Percentiles rank a stretch among this genome's conserved stretches.
These are phyloP conservation scores for Paraplagusia blochii DNA, from an alignment of 2,113 vertebrate genomes.

Conservation along the genomic window DNA sequence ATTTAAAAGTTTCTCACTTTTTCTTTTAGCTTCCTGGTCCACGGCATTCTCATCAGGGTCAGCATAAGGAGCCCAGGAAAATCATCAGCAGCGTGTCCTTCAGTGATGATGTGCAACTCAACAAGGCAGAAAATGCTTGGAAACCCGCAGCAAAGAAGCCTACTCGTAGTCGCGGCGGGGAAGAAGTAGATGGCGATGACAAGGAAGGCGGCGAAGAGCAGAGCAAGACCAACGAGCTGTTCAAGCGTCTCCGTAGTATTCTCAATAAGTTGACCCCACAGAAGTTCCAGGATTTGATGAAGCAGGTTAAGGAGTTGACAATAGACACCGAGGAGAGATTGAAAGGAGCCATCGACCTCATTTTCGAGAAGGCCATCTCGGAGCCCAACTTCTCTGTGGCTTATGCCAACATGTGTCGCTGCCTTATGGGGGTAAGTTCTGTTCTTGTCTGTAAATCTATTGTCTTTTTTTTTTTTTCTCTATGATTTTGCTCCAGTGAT, in stretches of 20 bases:
- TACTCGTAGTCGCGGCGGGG: background rate
- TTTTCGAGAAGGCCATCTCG: conserved; percentile 97
- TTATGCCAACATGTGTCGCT: conserved; percentile 98
- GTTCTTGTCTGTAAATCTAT: background rate
- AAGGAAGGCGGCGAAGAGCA: conserved; percentile 45
- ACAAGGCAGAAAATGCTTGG: conserved; percentile 96
- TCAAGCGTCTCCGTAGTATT: conserved; percentile 94
- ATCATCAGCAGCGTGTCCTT: conserved; percentile 93
- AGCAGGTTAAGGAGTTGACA: conserved; percentile 90
- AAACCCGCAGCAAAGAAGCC: conserved; percentile 85
- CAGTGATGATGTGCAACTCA: conserved; percentile 90
- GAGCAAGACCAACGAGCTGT: conserved; percentile 85
- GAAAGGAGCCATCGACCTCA: conserved; percentile 95
- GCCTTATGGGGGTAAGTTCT: conserved; percentile 90
- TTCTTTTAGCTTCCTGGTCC: conserved; percentile 80
- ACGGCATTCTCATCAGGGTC: conserved; percentile 87
- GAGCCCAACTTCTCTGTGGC: conserved; percentile 98
- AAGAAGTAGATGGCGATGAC: conserved; percentile 64
- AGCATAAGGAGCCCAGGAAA: conserved; percentile 89
- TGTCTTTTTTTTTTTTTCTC: background rate
- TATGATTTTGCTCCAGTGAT: conserved; percentile 29
- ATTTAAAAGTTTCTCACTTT: background rate
- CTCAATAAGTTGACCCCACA: conserved; percentile 97
- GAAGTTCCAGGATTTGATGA: conserved; percentile 98
- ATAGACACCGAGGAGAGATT: conserved; percentile 96